Conservation (phyloP, 2,888 invertebrate species). For the Anorthoa munda region DNA sequence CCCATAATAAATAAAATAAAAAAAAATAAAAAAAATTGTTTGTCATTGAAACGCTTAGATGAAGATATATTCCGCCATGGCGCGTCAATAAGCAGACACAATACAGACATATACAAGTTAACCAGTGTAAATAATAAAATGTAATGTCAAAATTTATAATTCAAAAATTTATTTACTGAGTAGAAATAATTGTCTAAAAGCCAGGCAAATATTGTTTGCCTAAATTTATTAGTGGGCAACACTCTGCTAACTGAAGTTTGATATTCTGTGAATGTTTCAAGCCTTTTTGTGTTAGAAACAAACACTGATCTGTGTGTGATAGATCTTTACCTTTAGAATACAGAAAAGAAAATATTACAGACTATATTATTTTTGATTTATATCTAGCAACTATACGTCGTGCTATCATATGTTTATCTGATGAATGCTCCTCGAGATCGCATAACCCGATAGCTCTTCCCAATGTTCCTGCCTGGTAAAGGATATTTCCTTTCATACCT, state of each 20-base stretch:
- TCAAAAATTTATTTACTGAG: no score
- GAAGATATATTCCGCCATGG: no score
- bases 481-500: constrained; percentile 62
- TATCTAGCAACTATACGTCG: constrained; percentile 19
- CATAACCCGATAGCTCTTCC: constrained; percentile 36
- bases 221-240: no score
- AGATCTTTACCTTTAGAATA: background rate
- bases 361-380: constrained; percentile 27
- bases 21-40: no score
- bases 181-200: no score
- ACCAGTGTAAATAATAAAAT: no score
- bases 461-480: constrained; percentile 46
- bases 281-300: background rate
- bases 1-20: no score
- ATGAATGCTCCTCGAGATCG: constrained; percentile 46
- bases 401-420: constrained; percentile 33
- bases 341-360: constrained; percentile 14
- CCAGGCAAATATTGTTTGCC: no score
- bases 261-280: constrained; percentile 7
- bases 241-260: background rate
- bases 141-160: no score
- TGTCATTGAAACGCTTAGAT: no score
- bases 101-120: no score
- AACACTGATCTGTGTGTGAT: background rate
- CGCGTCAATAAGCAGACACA: no score